Conservation (phyloP, 2,113 vertebrate species). For the Silurus glanis region DNA sequence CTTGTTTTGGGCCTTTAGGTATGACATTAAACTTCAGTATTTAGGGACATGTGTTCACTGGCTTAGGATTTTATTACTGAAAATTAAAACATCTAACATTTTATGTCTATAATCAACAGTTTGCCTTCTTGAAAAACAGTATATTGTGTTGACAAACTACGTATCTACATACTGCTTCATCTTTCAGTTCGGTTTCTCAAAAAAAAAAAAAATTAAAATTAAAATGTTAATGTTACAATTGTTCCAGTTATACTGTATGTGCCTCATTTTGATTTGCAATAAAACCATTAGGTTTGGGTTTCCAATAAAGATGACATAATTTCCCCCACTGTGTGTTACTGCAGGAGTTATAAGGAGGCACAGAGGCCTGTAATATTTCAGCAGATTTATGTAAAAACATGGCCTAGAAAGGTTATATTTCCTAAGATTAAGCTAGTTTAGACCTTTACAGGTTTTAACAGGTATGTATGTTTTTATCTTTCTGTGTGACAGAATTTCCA, state of each 20-base stretch:
- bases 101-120: conserved; percentile 24
- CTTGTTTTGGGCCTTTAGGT: background rate
- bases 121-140: conserved; percentile 21
- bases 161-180: conserved; percentile 15
- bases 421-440: background rate
- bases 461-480: background rate
- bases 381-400: background rate
- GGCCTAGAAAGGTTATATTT: background rate
- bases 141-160: conserved; percentile 42
- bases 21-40: background rate
- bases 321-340: background rate
- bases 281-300: conserved; percentile 34
- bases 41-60: conserved; percentile 4
- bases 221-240: conserved; percentile 10
- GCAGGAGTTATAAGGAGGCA: conserved; percentile 14
- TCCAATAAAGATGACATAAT: conserved; percentile 15
- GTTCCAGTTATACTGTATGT: background rate
- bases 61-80: conserved; percentile 22
- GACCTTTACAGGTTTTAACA: background rate
- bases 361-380: conserved; percentile 41
- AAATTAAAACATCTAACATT: conserved; percentile 46
- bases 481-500: conserved; percentile 81
- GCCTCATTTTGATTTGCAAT: conserved; percentile 29
- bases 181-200: conserved; percentile 8
- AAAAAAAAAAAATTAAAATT: background rate